These are phyloP conservation scores for Macquaria australasica DNA, from an alignment of 2,113 vertebrate species.

Conservation along the genomic window DNA sequence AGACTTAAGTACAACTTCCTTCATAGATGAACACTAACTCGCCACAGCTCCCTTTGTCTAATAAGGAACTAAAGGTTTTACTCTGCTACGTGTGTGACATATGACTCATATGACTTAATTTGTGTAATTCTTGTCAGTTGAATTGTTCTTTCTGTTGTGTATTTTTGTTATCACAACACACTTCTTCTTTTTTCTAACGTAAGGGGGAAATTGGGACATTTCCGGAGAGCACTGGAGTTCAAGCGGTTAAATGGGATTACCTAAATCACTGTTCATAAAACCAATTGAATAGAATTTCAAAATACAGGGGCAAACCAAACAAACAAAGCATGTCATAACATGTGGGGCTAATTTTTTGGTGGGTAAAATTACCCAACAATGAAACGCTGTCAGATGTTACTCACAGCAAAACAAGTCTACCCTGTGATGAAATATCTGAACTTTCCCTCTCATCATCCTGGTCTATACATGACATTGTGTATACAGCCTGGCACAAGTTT, in stretches of 20 bases:
- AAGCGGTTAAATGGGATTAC: background rate
- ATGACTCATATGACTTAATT: background rate
- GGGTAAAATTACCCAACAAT: constrained; percentile 23
- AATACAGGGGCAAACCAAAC: constrained; percentile 24
- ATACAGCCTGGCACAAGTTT: background rate
- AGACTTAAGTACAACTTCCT: background rate
- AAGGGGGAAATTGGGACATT: constrained; percentile 19
- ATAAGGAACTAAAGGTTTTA: background rate
- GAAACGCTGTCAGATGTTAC: constrained; percentile 18
- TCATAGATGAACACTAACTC: background rate
- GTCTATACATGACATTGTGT: background rate
- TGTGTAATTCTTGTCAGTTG: background rate
- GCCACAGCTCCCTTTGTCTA: background rate
- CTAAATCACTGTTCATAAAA: constrained; percentile 8
- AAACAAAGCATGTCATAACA: constrained; percentile 7
- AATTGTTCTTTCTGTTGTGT: background rate
- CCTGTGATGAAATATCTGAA: constrained; percentile 41
- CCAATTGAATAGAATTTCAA: constrained; percentile 12
- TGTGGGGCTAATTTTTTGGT: background rate
- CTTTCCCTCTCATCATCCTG: background rate
- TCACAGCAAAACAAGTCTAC: constrained; percentile 20
- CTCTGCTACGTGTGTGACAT: background rate
- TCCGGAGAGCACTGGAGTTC: background rate
- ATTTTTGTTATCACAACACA: background rate
- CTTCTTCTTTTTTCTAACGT: background rate